phyloP scores from a whole-genome alignment of 2,113 vertebrate species.

The Seriola quinqueradiata region DNA sequence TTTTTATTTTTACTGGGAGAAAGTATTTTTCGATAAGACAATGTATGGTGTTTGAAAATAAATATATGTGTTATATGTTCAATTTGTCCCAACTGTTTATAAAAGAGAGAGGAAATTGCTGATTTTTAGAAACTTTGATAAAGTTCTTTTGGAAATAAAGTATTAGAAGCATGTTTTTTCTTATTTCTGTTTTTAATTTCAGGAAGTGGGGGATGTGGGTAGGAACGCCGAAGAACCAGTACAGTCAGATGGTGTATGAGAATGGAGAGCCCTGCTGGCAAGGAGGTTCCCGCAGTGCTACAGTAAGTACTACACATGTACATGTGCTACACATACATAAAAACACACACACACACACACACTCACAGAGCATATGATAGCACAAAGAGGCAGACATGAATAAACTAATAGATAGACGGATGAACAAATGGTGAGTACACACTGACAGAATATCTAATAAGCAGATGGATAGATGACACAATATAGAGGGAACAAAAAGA shows the following conservation, averaged over 20 bases:
- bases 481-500: neutral
- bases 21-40: constrained; percentile 54
- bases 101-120: constrained; percentile 23
- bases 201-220: constrained; percentile 80
- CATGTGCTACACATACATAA: neutral
- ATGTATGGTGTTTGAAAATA: constrained; percentile 29
- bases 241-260: constrained; percentile 79
- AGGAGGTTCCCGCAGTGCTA: constrained; percentile 71
- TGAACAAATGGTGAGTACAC: constrained; percentile 16
- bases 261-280: constrained; percentile 81
- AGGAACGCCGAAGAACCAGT: constrained; percentile 69
- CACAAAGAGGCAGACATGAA: constrained; percentile 7
- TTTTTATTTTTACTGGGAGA: constrained; percentile 55
- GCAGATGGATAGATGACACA: constrained; percentile 15
- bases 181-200: constrained; percentile 59
- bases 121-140: neutral
- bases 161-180: neutral
- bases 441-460: constrained; percentile 1
- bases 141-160: neutral
- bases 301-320: constrained; percentile 61
- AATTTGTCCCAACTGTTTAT: constrained; percentile 39
- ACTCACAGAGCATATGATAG: constrained; percentile 3
- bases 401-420: constrained; percentile 21
- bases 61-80: neutral
- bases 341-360: constrained; percentile 2